phyloP scores from a whole-genome alignment of 2,888 invertebrate genomes.

The Ornithoptera alexandrae region DNA sequence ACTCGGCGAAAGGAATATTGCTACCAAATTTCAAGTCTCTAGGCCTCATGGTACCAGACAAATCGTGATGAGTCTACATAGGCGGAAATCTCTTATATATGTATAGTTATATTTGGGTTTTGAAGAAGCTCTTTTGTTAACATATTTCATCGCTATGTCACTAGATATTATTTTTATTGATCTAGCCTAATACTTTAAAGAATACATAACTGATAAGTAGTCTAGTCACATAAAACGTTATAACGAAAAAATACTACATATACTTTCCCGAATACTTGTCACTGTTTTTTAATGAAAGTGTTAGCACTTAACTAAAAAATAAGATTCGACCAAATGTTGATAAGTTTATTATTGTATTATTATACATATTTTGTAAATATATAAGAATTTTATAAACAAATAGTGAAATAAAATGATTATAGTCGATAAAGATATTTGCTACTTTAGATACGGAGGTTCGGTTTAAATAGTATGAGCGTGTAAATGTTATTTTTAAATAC shows the following conservation, averaged over 20 bases:
- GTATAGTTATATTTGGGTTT: too few relatives aligned
- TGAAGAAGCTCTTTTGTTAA: too few relatives aligned
- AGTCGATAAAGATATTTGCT: slow-evolving; percentile 75
- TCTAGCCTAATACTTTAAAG: too few relatives aligned
- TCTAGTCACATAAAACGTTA: neutral
- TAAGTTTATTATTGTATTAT: slow-evolving; percentile 50
- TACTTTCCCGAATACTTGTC: slow-evolving; percentile 2
- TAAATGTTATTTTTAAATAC: slow-evolving; percentile 66
- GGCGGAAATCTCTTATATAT: too few relatives aligned
- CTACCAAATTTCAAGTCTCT: too few relatives aligned
- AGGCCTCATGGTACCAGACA: too few relatives aligned
- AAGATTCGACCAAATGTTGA: slow-evolving; percentile 78
- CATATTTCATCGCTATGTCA: too few relatives aligned
- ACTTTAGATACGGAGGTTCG: slow-evolving; percentile 71
- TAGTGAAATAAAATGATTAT: slow-evolving; percentile 48
- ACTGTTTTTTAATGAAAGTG: slow-evolving; percentile 2
- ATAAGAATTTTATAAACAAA: slow-evolving; percentile 35
- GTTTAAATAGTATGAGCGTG: slow-evolving; percentile 55
- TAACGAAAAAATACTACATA: slow-evolving; percentile 4
- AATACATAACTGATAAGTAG: neutral
- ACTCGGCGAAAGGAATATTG: too few relatives aligned
- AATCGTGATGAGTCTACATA: too few relatives aligned
- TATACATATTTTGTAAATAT: slow-evolving; percentile 39
- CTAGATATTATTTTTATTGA: too few relatives aligned
- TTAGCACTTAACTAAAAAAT: slow-evolving; percentile 41